Base-by-base conservation (phyloP, 2,888 invertebrate genomes). In the Harpalus rubripes region DNA sequence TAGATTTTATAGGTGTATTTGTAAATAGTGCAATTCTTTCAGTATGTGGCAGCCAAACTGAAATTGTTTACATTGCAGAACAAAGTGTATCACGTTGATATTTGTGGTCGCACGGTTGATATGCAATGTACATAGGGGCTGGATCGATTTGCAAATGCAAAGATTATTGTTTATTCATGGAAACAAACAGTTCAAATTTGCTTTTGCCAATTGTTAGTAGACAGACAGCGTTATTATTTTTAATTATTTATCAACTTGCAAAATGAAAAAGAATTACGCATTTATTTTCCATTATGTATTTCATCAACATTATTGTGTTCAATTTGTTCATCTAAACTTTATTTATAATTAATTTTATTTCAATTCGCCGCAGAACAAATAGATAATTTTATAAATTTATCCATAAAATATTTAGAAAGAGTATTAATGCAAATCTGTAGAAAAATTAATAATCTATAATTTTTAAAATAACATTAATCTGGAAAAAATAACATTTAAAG, bases 21-120 rank as follows among this genome's bases (percentile, higher is more conserved):
- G 44, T 3, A 52, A 12, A 10, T 52, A 52, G 44, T 52, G 44
- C 44, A 52, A 22, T 12, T 52, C 4, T 52, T 52, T 52, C 10
- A 52, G 44, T 10, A 4, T 12, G 12, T 63, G 63, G 32, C 10
- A 63, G 5, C 26, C 12, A 63, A 63, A 63, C 26, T 63, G 63
- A 63, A 63, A 26, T 63, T 63, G 63, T 63, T 63, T 63, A 22
- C 22, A 22, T 63, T 63, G 22, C 22, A 12, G 22, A 22, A 63
- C 63, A 63, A 22, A 63, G 63, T 63, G 63, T 63, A 63, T 63
- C 63, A 22, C 22, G 26, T 63, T 63, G 63, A 63, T 63, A 63
- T 63, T 63, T 63, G 26, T 63, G 63, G 63, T 63, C 8, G 63
- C 26, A 22, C 26, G 26, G 63, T 22, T 63, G 63, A 63, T 52